Conservation (phyloP, 2,888 invertebrate genomes). For the Saturnia japonica region DNA sequence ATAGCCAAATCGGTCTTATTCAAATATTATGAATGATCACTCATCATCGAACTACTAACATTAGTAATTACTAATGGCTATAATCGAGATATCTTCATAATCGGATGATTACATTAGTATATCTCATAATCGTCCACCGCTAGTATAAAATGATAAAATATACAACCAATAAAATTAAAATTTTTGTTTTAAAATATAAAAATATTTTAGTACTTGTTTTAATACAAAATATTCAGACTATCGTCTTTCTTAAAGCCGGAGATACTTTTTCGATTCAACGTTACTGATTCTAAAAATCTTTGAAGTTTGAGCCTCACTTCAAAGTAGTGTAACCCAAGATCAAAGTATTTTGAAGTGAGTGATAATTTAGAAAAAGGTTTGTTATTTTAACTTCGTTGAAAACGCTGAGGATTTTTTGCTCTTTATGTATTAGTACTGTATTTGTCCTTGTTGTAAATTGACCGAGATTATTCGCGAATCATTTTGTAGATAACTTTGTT, state of each 20-base stretch:
- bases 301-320: conserved; percentile 32
- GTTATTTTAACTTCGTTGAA: conserved; percentile 14
- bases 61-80: too few species aligned
- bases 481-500: not conserved
- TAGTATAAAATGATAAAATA: too few species aligned
- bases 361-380: conserved; percentile 22
- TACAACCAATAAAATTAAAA: too few species aligned
- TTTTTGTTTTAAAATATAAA: not conserved
- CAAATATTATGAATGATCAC: too few species aligned
- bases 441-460: not conserved
- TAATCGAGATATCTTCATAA: too few species aligned
- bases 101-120: too few species aligned
- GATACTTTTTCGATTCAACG: conserved; percentile 33
- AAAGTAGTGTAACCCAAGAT: conserved; percentile 35
- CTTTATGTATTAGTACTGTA: not conserved
- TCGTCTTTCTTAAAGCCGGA: conserved; percentile 33
- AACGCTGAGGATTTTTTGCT: not conserved
- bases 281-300: conserved; percentile 30
- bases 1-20: too few species aligned
- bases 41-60: too few species aligned
- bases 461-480: not conserved
- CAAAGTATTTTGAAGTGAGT: conserved; percentile 24
- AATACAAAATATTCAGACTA: conserved; percentile 20
- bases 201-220: not conserved
- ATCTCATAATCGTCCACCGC: too few species aligned